Evolutionary conservation across 2,113 vertebrate genomes (phyloP), one percentile per base, ranked within the genome.

Genomic region (Dryoscopus gambensis): DNA sequence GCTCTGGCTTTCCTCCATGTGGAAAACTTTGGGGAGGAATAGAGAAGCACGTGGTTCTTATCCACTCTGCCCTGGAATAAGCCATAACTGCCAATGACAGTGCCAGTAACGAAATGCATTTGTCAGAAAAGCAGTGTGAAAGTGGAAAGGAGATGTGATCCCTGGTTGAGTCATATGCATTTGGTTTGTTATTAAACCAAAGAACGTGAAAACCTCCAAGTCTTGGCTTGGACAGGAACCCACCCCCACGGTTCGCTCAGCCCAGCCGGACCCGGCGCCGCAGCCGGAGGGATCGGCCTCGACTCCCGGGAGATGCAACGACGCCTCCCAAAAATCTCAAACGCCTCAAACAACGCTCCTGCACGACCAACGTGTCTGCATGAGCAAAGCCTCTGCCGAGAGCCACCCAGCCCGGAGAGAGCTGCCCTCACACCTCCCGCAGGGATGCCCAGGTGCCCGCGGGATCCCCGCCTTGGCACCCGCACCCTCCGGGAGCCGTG

Each of bases 201-300:
- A 88, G 90, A 92, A 96, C 47, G 90, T 24, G 52, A 89, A 95
- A 95, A 82, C 86, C 80, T 78, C 12, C 5, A 92, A 94, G 93
- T 52, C 44, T 35, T 59, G 3, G 6, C 90, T 44, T 9, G 64
- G 79, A 27, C 76, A 78, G 68, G 76, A 49, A 67, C 64, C 22
- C 6, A 9, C 79, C 70, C 84, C 63, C 71, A 67, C 0, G 5
- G 77, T 7, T 69, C 2, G 3, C 67, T 52, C 6, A 0, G 30
- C 62, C 37, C 85, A 62, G 69, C 42, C 27, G 4, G 15, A 42
- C 35, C 12, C 63, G 1, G 64, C 5, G 27, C n/a, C 21, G 53
- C 9, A 24, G 5, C 5, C 9, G 1, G 22, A 49, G 69, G 35
- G 15, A 57, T 42, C 2, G 0, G 91, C 69, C 56, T 49, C 65